A percentile compares a stretch with the other conserved stretches of the same genome.
These are phyloP conservation scores for Leptinotarsa undecemlineata DNA, from an alignment of 1,140 invertebrate genomes.

Conservation along the genomic window DNA sequence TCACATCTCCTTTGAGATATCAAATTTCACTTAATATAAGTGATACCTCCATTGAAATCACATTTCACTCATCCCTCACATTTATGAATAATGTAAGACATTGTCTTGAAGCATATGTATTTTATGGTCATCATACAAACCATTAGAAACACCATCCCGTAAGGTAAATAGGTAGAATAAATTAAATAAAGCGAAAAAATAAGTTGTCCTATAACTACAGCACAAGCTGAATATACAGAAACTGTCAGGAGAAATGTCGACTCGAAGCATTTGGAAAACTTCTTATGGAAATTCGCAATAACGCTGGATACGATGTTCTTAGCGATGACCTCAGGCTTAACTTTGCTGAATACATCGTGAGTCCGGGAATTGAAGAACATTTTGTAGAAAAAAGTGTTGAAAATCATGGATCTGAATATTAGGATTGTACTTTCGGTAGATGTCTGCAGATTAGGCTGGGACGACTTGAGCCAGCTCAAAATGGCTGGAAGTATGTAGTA, in stretches of 20 bases:
- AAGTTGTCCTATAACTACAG: not conserved
- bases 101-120: slow-evolving; percentile 13
- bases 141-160: slow-evolving; percentile 13
- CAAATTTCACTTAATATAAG: slow-evolving; percentile 20
- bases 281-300: slow-evolving; percentile 16
- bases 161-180: slow-evolving; percentile 3
- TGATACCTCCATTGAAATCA: not conserved
- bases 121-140: slow-evolving; percentile 13
- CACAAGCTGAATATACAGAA: slow-evolving; percentile 10
- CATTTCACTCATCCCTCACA: not conserved
- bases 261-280: slow-evolving; percentile 20
- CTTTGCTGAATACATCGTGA: not conserved
- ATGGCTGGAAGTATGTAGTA: slow-evolving; percentile 48
- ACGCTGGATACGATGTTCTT: not conserved
- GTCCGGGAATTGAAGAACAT: not conserved
- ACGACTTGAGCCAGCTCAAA: slow-evolving; percentile 45
- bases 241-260: slow-evolving; percentile 7
- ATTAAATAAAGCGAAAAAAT: slow-evolving; percentile 19
- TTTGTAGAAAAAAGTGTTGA: slow-evolving; percentile 23
- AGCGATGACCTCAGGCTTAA: not conserved
- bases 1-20: not conserved
- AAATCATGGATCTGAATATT: slow-evolving; percentile 42
- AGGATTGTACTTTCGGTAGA: slow-evolving; percentile 44
- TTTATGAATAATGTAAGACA: not conserved
- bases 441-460: slow-evolving; percentile 40